Evolutionary conservation across 2,888 invertebrate genomes (phyloP).

Genomic region (Drosophila rubida): DNA sequence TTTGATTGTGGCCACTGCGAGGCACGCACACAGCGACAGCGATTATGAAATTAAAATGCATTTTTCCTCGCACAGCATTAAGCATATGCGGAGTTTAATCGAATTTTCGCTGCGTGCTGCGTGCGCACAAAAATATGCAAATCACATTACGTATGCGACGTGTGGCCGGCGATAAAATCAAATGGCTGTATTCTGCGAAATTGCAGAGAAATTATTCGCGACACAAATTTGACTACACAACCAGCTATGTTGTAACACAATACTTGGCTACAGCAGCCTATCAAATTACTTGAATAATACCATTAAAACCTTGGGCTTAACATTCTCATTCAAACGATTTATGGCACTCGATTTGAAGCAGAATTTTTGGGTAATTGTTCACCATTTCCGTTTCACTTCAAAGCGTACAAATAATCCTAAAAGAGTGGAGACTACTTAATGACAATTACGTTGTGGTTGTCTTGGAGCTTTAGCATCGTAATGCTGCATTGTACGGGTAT

Average conservation of each 20-base stretch:
- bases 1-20: constrained; percentile 54
- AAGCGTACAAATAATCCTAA: neutral
- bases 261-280: too few relatives aligned
- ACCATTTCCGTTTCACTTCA: neutral
- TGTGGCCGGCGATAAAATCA: constrained; percentile 15
- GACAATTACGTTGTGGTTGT: constrained; percentile 28
- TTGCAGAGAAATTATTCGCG: constrained; percentile 1
- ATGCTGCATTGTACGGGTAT: constrained; percentile 9
- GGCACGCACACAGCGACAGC: constrained; percentile 51
- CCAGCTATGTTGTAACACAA: neutral
- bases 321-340: too few relatives aligned
- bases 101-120: constrained; percentile 27
- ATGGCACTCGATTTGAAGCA: neutral
- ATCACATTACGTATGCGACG: constrained; percentile 46
- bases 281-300: too few relatives aligned
- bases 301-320: neutral
- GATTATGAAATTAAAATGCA: constrained; percentile 64
- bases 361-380: neutral
- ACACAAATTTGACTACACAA: neutral
- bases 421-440: neutral
- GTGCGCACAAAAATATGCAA: constrained; percentile 29
- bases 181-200: constrained; percentile 24
- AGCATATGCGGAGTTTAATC: constrained; percentile 40
- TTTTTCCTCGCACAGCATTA: constrained; percentile 9
- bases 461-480: neutral